Conservation (phyloP, 2,888 invertebrate species). For the Endomychus coccineus region DNA sequence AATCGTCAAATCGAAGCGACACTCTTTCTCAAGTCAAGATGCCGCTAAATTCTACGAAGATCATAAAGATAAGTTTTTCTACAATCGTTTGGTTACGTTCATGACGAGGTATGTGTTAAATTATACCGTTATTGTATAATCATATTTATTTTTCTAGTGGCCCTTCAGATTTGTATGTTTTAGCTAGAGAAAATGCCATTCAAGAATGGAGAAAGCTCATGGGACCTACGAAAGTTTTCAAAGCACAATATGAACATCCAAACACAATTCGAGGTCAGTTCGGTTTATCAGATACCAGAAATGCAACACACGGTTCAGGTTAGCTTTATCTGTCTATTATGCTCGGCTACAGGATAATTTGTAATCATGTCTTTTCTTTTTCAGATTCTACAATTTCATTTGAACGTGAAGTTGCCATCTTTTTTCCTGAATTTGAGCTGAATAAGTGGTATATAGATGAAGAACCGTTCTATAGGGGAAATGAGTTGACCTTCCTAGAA, state of each 20-base stretch:
- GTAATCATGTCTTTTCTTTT: conserved; percentile 31
- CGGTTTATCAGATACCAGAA: conserved; percentile 90
- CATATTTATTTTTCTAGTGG: conserved; percentile 56
- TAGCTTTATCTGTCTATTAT: too few species aligned
- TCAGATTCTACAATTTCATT: conserved; percentile 71
- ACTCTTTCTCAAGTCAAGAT: conserved; percentile 52
- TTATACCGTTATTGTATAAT: not conserved
- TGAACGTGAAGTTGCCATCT: conserved; percentile 67
- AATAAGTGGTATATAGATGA: conserved; percentile 57
- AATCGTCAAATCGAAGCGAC: conserved; percentile 61
- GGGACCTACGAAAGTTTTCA: conserved; percentile 85
- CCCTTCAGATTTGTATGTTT: conserved; percentile 69
- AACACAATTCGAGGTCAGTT: conserved; percentile 72
- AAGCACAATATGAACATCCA: conserved; percentile 71
- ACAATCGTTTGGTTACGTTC: conserved; percentile 69
- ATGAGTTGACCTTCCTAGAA: conserved; percentile 23
- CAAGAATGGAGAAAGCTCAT: conserved; percentile 72
- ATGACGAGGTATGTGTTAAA: conserved; percentile 60
- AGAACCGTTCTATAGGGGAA: conserved; percentile 40
- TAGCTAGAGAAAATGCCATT: conserved; percentile 71
- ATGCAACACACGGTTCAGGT: conserved; percentile 93
- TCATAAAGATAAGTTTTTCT: conserved; percentile 78
- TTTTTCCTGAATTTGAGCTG: conserved; percentile 76
- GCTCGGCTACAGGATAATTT: conserved; percentile 6
- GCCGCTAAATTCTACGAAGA: conserved; percentile 75